Percentiles rank a stretch among this genome's conserved stretches.
Conservation (phyloP, 1,140 invertebrate species). For the Cephus cinctus region DNA sequence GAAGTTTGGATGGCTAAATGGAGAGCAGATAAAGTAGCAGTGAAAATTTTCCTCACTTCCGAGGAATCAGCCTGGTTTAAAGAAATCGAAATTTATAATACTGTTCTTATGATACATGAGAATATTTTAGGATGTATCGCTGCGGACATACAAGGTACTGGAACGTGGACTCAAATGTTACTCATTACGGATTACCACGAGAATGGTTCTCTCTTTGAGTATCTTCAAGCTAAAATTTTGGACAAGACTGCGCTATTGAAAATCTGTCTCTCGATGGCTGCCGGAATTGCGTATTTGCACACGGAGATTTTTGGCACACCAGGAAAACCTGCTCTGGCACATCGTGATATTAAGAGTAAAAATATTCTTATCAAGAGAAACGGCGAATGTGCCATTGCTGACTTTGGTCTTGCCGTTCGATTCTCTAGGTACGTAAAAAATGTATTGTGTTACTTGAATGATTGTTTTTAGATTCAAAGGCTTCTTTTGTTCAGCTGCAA, state of each 20-base stretch:
- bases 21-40: conserved; percentile 85
- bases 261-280: conserved; percentile 74
- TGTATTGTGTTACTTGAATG: too few species aligned
- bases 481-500: too few species aligned
- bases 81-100: conserved; percentile 92
- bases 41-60: conserved; percentile 85
- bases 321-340: conserved; percentile 89
- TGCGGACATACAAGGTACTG: conserved; percentile 74
- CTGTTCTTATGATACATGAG: conserved; percentile 87
- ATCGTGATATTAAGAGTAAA: conserved; percentile 93
- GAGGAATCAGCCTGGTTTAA: conserved; percentile 90
- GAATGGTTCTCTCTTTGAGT: conserved; percentile 86
- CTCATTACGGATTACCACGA: conserved; percentile 91
- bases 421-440: conserved; percentile 74
- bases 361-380: conserved; percentile 93
- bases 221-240: conserved; percentile 74
- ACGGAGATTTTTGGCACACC: conserved; percentile 89
- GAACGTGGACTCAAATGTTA: conserved; percentile 76
- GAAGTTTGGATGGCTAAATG: conserved; percentile 85
- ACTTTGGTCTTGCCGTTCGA: conserved; percentile 92
- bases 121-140: conserved; percentile 90
- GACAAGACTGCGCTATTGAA: conserved; percentile 65
- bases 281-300: conserved; percentile 85
- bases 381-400: conserved; percentile 91
- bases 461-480: too few species aligned